Evolutionary conservation across 1,140 invertebrate genomes (phyloP).

Genomic region (Pseudomyrmex flavicornis): DNA sequence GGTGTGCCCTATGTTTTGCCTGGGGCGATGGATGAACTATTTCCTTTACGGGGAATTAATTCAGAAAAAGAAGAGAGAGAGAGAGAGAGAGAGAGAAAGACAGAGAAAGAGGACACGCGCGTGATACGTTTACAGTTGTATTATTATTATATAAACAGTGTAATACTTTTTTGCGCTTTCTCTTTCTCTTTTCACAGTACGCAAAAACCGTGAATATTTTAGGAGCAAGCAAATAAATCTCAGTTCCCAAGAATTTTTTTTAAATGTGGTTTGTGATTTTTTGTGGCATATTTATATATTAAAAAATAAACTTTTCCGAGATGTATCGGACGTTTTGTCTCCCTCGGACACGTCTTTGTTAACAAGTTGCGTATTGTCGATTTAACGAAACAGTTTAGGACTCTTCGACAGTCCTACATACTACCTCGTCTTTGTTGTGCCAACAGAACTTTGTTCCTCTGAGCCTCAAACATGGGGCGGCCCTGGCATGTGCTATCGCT

Average conservation of each 20-base stretch:
- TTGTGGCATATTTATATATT: background rate
- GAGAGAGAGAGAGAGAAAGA: too few species aligned
- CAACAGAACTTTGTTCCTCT: constrained; percentile 50
- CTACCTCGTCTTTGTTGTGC: constrained; percentile 57
- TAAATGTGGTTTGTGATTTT: too few species aligned
- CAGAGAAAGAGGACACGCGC: background rate
- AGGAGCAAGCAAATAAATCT: background rate
- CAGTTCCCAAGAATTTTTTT: too few species aligned
- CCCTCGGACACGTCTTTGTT: constrained; percentile 37
- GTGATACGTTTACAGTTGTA: background rate
- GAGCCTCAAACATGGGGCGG: constrained; percentile 1
- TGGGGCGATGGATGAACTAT: constrained; percentile 45
- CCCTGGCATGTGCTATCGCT: constrained; percentile 23
- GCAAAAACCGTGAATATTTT: too few species aligned
- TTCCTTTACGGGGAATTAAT: constrained; percentile 46
- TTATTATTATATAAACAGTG: background rate
- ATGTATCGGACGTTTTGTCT: background rate
- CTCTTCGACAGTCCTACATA: constrained; percentile 48
- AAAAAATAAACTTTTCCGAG: constrained; percentile 3
- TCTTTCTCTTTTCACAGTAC: too few species aligned
- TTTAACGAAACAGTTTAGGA: constrained; percentile 69
- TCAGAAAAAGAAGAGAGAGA: constrained; percentile 15
- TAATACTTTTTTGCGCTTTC: background rate
- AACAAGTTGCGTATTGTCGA: constrained; percentile 50
- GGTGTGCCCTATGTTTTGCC: background rate